A percentile compares a stretch with the other conserved stretches of the same genome.
These are phyloP conservation scores for Hippopotamyrus pictus DNA, from an alignment of 2,797 vertebrate species.

Conservation along the genomic window DNA sequence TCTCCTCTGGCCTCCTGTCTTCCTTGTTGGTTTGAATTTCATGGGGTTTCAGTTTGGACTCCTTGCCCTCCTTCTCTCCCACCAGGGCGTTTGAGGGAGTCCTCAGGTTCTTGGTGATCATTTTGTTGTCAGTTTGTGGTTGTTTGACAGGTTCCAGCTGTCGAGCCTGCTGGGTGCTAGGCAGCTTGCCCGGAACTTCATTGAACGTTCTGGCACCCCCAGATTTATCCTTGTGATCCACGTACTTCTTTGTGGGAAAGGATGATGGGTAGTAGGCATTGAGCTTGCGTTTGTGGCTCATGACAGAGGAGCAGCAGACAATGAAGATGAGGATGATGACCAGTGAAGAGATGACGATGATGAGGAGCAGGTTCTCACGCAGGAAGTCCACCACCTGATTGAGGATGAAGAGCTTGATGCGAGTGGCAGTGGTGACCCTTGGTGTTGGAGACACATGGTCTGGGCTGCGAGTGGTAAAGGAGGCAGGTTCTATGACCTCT, in stretches of 20 bases:
- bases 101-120: conserved; percentile 75
- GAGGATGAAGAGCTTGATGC: conserved; percentile 67
- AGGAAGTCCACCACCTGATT: conserved; percentile 82
- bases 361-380: conserved; percentile 79
- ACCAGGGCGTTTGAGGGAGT: conserved; percentile 62
- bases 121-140: conserved; percentile 70
- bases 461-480: conserved; percentile 47
- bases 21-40: conserved; percentile 47
- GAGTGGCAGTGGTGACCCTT: conserved; percentile 72
- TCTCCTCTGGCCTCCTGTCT: conserved; percentile 45
- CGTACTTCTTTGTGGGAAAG: conserved; percentile 67
- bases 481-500: conserved; percentile 61
- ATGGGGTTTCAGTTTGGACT: conserved; percentile 48
- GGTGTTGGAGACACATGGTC: conserved; percentile 46
- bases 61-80: conserved; percentile 57
- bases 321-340: conserved; percentile 84
- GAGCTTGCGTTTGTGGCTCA: conserved; percentile 85
- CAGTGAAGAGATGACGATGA: conserved; percentile 83
- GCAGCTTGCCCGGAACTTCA: conserved; percentile 62
- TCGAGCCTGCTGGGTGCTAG: conserved; percentile 41
- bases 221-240: conserved; percentile 59
- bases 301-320: conserved; percentile 79
- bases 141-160: conserved; percentile 64
- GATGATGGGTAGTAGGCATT: conserved; percentile 82
- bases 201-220: conserved; percentile 56